phyloP scores from a whole-genome alignment of 2,797 vertebrate species.

The Dipus sagitta region DNA sequence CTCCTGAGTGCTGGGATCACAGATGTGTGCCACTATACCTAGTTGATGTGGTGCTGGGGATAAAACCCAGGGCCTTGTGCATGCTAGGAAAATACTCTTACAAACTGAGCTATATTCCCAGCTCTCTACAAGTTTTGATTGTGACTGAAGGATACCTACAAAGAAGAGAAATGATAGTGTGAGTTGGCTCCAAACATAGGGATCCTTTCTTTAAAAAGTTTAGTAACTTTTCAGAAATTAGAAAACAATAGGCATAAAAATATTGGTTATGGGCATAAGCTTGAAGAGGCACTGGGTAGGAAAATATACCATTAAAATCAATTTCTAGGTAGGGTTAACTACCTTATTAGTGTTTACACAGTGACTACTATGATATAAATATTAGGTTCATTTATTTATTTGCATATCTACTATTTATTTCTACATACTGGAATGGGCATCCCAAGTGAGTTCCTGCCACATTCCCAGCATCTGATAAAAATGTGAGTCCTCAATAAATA shows the following conservation, averaged over 20 bases:
- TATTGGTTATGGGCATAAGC: neutral
- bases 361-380: slow-evolving; percentile 1
- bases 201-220: neutral
- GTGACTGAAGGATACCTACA: neutral
- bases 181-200: neutral
- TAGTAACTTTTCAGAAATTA: slow-evolving; percentile 26
- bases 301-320: slow-evolving; percentile 28
- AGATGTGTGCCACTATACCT: neutral
- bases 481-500: slow-evolving; percentile 36
- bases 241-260: neutral
- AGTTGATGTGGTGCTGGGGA: neutral
- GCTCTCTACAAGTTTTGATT: slow-evolving; percentile 10
- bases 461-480: slow-evolving; percentile 38
- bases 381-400: slow-evolving; percentile 57
- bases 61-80: neutral
- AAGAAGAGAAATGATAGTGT: slow-evolving; percentile 47
- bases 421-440: neutral
- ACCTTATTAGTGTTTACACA: neutral
- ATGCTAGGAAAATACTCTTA: neutral
- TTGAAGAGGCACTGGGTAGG: neutral
- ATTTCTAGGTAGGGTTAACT: slow-evolving; percentile 51
- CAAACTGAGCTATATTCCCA: too few relatives aligned
- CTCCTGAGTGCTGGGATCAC: neutral
- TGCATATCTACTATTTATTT: slow-evolving; percentile 31
- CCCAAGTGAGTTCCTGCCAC: neutral